Percentiles rank a stretch among this genome's conserved stretches.
Conservation (phyloP, 2,113 vertebrate genomes). For the Ailuropoda melanoleuca region DNA sequence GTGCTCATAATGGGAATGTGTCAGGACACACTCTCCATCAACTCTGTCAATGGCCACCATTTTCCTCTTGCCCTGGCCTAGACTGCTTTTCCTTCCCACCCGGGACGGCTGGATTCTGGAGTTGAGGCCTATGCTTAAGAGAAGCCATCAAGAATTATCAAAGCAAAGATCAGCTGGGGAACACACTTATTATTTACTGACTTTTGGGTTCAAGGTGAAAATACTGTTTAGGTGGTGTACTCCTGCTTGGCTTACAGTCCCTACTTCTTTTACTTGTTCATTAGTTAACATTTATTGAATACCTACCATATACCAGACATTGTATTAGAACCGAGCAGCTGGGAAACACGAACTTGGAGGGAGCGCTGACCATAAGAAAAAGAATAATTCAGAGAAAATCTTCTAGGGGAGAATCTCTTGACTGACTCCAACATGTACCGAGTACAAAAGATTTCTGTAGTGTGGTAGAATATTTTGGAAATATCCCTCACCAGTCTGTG, state of each 20-base stretch:
- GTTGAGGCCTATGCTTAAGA: background rate
- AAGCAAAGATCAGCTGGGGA: background rate
- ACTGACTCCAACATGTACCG: background rate
- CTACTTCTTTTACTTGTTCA: slow-evolving; percentile 1
- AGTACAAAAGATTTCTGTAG: background rate
- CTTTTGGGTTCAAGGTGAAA: background rate
- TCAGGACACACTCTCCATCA: background rate
- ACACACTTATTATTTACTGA: background rate
- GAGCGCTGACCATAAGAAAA: background rate
- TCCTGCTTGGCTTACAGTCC: background rate
- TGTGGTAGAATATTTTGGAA: background rate
- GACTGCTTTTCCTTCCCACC: background rate
- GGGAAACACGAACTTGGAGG: background rate
- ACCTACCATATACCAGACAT: background rate
- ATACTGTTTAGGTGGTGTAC: background rate
- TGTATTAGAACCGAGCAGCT: background rate
- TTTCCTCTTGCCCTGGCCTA: background rate
- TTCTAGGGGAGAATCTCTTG: background rate
- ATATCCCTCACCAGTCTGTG: background rate
- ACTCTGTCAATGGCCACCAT: background rate
- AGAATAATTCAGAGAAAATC: background rate
- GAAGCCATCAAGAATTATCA: background rate
- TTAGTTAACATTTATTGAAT: background rate
- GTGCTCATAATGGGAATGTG: background rate
- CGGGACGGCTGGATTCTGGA: background rate